Evolutionary conservation across 2,888 invertebrate genomes (phyloP), one percentile per base, ranked within the genome.

Genomic region (Aphidoletes aphidimyza): DNA sequence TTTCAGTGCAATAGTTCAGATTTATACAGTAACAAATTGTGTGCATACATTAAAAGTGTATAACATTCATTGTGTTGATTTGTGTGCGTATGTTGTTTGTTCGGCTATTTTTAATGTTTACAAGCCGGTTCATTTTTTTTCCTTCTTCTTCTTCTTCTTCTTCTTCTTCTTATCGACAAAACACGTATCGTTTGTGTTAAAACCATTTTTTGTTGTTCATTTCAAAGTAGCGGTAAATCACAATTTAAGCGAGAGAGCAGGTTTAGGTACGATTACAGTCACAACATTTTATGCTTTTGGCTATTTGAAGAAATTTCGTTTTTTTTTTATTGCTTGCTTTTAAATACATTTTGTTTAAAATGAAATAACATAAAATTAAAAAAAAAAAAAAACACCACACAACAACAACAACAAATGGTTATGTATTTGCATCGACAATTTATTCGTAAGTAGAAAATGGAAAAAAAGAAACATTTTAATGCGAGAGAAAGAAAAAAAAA

Each of bases 161-260:
- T n/a, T n/a, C n/a, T n/a, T n/a, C n/a, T n/a, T 69, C n/a, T 69
- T 34, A 30, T 69, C 69, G 69, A 69, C 14, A 1, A 9, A 30
- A 69, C 69, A 69, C 30, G 54, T 2, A 54, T 30, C 26, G 30
- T 34, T 5, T 69, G 34, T 26, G 69, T 69, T 69, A 69, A 69
- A 69, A n/a, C n/a, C n/a, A n/a, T n/a, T n/a, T n/a, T n/a, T n/a
- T n/a, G n/a, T n/a, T n/a, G n/a, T n/a, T n/a, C 69, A 30, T 69
- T 69, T 69, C 34, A 9, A 69, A 69, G 30, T 69, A 34, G 34
- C 34, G 69, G 69, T 69, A 69, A 69, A 69, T 69, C 69, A 69
- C 30, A 54, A 22, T 54, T 54, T 22, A 22, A 1, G 26, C 30
- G n/a, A n/a, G 26, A 30, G 30, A 30, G 14, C 69, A 69, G 26